These are phyloP conservation scores for Chymomyza amoena DNA, from an alignment of 2,888 invertebrate genomes.

Conservation along the genomic window DNA sequence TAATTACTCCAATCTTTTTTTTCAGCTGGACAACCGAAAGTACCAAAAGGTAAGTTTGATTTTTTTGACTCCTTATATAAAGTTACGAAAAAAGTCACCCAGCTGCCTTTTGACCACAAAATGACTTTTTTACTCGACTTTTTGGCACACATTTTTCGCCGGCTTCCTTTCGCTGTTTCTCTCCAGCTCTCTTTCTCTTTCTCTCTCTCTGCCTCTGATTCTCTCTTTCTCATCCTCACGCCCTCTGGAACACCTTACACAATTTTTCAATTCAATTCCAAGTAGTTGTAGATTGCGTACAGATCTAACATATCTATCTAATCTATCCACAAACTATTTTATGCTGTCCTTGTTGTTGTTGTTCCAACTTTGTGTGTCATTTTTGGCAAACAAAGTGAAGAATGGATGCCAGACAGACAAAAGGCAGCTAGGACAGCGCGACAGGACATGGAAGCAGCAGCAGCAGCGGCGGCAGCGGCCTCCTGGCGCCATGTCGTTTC, in stretches of 20 bases:
- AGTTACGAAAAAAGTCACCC: neutral
- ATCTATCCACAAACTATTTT: neutral
- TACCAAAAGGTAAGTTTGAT: neutral
- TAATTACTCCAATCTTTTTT: neutral
- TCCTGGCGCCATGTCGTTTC: conserved; percentile 63
- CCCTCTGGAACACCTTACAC: neutral
- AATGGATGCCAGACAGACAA: neutral
- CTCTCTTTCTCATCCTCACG: neutral
- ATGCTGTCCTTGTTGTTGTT: neutral
- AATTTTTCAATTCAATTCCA: neutral
- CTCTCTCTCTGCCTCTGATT: neutral
- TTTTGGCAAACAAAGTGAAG: conserved; percentile 45
- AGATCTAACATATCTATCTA: too few relatives aligned
- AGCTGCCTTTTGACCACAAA: neutral
- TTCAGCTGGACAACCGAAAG: neutral
- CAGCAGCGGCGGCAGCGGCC: too few relatives aligned
- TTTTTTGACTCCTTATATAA: neutral
- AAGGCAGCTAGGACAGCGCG: conserved; percentile 30
- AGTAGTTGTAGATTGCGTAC: neutral
- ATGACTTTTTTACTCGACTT: neutral
- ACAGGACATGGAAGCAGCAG: conserved; percentile 47
- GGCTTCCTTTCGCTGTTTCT: neutral
- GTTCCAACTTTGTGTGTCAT: conserved; percentile 8
- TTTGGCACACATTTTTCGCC: neutral
- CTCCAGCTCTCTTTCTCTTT: neutral